Base-by-base conservation (phyloP, 2,113 vertebrate genomes). In the Ploceus nigricollis region DNA sequence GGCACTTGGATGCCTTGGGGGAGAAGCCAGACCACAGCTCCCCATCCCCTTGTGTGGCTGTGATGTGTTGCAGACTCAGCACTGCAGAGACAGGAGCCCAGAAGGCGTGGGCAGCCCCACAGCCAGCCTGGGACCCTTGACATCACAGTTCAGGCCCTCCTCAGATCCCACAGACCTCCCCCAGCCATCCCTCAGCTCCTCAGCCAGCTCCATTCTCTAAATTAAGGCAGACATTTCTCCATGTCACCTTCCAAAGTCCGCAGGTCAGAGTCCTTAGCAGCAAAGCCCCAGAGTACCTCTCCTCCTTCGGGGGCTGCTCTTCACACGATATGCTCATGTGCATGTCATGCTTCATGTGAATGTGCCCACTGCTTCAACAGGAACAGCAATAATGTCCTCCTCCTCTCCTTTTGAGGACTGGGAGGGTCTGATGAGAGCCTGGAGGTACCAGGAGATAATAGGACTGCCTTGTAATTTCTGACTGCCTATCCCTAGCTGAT, bases 401-500 rank as follows among this genome's bases (percentile, higher is more conserved):
- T 66, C 44, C 11, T 85, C 40, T 45, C 5, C 1, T 81, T 71
- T 27, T 35, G 50, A 77, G 70, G n/a, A n/a, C 45, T 65, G 57
- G 2, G 3, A 77, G 79, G 78, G 22, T 58, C 73, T 85, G 48
- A 48, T 23, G 61, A 87, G 63, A 80, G 81, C 54, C 57, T 87
- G 30, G 65, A 90, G 79, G 88, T 81, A 50, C 35, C 65, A 80
- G 37, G 77, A 82, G 69, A 50, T 69, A 94, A 83, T 3, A 88
- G 64, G 64, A 58, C 60, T 81, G 44, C 73, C 50, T 92, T 20
- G 3, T 87, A 82, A 73, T 77, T 81, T 93, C 71, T 91, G 92
- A 66, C 80, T 54, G 5, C 50, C 87, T 90, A 27, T 76, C 94
- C 94, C 82, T 89, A 63, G 95, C 91, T 84, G 95, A 93, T 95